These are phyloP conservation scores for Drosophila austrosaltans DNA, from an alignment of 2,888 invertebrate genomes.

Conservation along the genomic window DNA sequence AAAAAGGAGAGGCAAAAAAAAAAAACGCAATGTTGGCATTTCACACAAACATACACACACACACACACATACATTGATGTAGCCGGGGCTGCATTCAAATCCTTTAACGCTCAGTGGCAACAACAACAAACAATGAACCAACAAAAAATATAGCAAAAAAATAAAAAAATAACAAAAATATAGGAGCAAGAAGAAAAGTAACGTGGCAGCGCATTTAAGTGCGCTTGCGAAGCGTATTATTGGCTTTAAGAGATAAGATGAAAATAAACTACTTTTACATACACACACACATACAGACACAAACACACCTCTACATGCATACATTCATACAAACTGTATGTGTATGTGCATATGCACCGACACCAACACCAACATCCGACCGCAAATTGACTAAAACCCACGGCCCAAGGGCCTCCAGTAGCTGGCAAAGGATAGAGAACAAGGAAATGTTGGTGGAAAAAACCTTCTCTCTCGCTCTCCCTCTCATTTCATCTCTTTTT, in stretches of 20 bases:
- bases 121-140: slow-evolving; percentile 19
- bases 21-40: slow-evolving; percentile 33
- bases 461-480: slow-evolving; percentile 22
- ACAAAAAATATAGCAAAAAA: slow-evolving; percentile 20
- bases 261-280: slow-evolving; percentile 76
- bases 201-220: slow-evolving; percentile 73
- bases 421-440: slow-evolving; percentile 24
- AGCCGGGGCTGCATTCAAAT: slow-evolving; percentile 37
- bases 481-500: slow-evolving; percentile 17
- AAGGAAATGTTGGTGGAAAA: not conserved
- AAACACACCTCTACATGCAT: slow-evolving; percentile 15
- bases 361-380: slow-evolving; percentile 47
- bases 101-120: slow-evolving; percentile 42
- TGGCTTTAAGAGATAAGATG: slow-evolving; percentile 80
- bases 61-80: slow-evolving; percentile 15
- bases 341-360: slow-evolving; percentile 42
- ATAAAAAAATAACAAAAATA: slow-evolving; percentile 32
- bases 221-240: slow-evolving; percentile 75
- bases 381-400: slow-evolving; percentile 78
- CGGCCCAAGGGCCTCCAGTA: slow-evolving; percentile 37
- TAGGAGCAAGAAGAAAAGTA: slow-evolving; percentile 6
- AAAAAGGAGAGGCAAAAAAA: not conserved
- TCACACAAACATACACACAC: slow-evolving; percentile 21
- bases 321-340: slow-evolving; percentile 15
- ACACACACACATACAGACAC: slow-evolving; percentile 7